Evolutionary conservation across 2,888 invertebrate species (phyloP).

Genomic region (Anoncus sp.): DNA sequence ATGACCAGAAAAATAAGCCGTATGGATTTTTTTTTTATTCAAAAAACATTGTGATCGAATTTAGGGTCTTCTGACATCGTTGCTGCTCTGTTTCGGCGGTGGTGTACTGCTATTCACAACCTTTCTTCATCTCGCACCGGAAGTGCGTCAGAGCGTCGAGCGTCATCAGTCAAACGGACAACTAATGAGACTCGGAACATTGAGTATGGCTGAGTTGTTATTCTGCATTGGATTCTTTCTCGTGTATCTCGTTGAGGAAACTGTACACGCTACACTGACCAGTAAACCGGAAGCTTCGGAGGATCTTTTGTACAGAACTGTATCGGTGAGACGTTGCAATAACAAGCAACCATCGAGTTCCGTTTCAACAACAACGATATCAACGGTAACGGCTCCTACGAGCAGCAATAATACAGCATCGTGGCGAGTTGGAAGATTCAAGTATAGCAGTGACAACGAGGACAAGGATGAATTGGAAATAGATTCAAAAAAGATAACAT

Average conservation of each 20-base stretch:
- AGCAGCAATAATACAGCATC: conserved; percentile 41
- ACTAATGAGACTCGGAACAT: conserved; percentile 82
- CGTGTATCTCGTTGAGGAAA: conserved; percentile 87
- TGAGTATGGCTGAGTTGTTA: conserved; percentile 85
- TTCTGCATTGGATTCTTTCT: conserved; percentile 88
- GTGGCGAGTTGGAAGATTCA: conserved; percentile 56
- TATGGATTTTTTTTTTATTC: not conserved
- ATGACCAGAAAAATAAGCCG: not conserved
- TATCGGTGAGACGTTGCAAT: conserved; percentile 85
- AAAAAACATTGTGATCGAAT: conserved; percentile 60
- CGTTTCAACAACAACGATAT: conserved; percentile 61
- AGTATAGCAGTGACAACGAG: conserved; percentile 56
- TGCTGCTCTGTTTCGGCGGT: conserved; percentile 87
- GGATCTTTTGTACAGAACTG: conserved; percentile 84
- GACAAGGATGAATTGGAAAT: conserved; percentile 30
- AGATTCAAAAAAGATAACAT: conserved; percentile 8
- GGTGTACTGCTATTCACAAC: conserved; percentile 88
- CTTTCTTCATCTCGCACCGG: conserved; percentile 87
- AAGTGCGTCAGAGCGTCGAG: conserved; percentile 86
- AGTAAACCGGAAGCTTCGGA: conserved; percentile 80
- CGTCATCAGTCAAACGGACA: conserved; percentile 82
- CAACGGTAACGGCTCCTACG: conserved; percentile 57
- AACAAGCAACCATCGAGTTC: conserved; percentile 77
- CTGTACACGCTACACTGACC: conserved; percentile 85
- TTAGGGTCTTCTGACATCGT: conserved; percentile 85